Conservation (phyloP, 1,140 invertebrate genomes). For the Campoletis sonorensis region DNA sequence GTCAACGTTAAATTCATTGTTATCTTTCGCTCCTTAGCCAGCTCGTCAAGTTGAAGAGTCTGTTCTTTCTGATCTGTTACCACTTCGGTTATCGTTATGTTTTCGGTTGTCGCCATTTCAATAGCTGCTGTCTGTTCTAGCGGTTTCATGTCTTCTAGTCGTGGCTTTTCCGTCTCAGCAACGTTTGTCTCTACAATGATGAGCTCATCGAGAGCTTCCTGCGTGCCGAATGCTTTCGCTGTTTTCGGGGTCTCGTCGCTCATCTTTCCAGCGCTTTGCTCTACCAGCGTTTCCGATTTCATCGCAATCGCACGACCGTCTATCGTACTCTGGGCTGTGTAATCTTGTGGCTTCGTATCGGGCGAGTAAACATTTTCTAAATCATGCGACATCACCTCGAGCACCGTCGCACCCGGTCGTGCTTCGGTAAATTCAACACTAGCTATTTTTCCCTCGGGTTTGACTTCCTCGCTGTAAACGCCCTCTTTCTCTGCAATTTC, state of each 20-base stretch:
- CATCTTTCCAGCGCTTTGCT: conserved; percentile 73
- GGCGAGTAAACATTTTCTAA: conserved; percentile 74
- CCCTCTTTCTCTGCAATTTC: conserved; percentile 79
- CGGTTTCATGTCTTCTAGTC: conserved; percentile 66
- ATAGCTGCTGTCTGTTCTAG: conserved; percentile 67
- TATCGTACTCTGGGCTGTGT: conserved; percentile 71
- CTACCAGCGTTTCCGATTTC: conserved; percentile 76
- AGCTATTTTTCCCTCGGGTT: conserved; percentile 76
- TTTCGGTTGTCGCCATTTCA: conserved; percentile 63
- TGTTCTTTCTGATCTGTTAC: conserved; percentile 64
- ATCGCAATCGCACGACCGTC: conserved; percentile 75
- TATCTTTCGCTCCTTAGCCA: conserved; percentile 69
- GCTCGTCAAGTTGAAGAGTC: conserved; percentile 57
- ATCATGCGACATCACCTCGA: conserved; percentile 77
- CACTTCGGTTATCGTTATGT: conserved; percentile 65
- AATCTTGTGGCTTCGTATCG: conserved; percentile 66
- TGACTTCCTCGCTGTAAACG: conserved; percentile 69
- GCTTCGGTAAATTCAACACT: conserved; percentile 75
- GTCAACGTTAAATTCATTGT: conserved; percentile 70
- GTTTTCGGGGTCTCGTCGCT: conserved; percentile 66
- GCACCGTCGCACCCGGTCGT: conserved; percentile 72
- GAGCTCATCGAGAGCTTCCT: conserved; percentile 77
- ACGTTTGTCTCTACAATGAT: conserved; percentile 78
- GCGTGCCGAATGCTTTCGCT: conserved; percentile 76
- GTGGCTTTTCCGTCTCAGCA: conserved; percentile 75